Base-by-base conservation (phyloP, 2,797 vertebrate species). In the Melanotaenia pygmaea region DNA sequence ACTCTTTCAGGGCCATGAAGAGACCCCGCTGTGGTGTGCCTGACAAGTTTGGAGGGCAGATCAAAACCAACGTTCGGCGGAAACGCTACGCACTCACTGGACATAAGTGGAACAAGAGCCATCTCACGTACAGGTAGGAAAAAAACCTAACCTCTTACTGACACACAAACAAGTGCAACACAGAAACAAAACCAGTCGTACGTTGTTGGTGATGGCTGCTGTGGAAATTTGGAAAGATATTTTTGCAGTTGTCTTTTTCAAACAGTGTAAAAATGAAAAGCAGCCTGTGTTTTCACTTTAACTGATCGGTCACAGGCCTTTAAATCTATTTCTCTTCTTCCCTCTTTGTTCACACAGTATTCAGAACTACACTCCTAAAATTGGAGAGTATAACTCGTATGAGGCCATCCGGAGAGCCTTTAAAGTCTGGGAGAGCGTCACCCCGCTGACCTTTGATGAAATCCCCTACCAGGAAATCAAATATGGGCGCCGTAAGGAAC, bases 291-390 rank as follows among this genome's bases (percentile, higher is more conserved):
- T 30, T 54, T 37, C 16, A 34, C 43, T 30, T 66, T 5, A 65
- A 7, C 45, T 64, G 11, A 18, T 24, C 2, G 58, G 12, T 59
- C 24, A 14, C 0, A 64, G 5, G 14, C 24, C 38, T 59, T 32
- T 57, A 0, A 47, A 4, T 37, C 20, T 16, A 14, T 18, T 58
- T 7, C 22, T 37, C 14, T 6, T 56, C 30, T 45, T 47, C 24
- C 34, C 9, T 76, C 58, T 77, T n/a, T 69, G 6, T 62, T 59
- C 3, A 0, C 56, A 0, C 70, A 98, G 97, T 84, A 98, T 99
- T 91, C 97, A 99, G 87, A 99, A 99, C 94, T 97, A 98, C 90
- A 98, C 97, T 0, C 96, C 97, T 67, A 98, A 98, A 88, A 93
- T 99, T 50, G 98, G 97, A 28, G 94, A 95, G 83, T 95, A 96